Evolutionary conservation across 2,113 vertebrate genomes (phyloP), one percentile per base, ranked within the genome.

Genomic region (Scatophagus argus): DNA sequence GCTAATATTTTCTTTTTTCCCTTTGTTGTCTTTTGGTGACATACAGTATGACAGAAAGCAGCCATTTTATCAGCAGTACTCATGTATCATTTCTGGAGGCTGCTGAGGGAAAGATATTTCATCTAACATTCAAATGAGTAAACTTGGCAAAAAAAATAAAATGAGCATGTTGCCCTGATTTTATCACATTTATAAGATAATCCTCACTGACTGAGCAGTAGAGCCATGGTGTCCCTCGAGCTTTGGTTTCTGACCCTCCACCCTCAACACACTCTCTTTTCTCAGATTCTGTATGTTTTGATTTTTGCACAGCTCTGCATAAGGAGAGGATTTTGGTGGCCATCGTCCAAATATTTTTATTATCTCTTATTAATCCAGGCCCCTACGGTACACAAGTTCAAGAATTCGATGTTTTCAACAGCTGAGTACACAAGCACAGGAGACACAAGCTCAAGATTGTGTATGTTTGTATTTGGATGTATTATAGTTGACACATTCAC

Each of bases 331-430:
- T 60, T 69, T 66, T 78, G 39, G 68, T 81, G 87, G 88, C 79
- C 66, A 34, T 43, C 27, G 8, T 92, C 82, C 81, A 85, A 82
- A 71, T 90, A 77, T 86, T 89, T 84, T 86, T 86, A 74, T 88
- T 81, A 88, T 91, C 63, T 87, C 81, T 81, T 84, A 82, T 91
- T 87, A 91, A 91, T 90, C 83, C 69, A 9, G 71, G 52, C 81
- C 77, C 74, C 77, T 52, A 44, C 34, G 44, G 75, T 72, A 78
- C 60, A 13, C 34, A 11, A 59, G 77, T 86, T 90, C 77, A 90
- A 88, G 74, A 60, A 83, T 87, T 71, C 83, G 78, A 88, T 93
- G 88, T 90, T 88, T 89, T 89, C 82, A 44, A 74, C 84, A 91
- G 90, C 85, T 92, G 88, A 86, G 70, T 76, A 87, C 80, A 91